Base-by-base conservation (phyloP, 2,888 invertebrate species). In the Hoplodrina blanda region DNA sequence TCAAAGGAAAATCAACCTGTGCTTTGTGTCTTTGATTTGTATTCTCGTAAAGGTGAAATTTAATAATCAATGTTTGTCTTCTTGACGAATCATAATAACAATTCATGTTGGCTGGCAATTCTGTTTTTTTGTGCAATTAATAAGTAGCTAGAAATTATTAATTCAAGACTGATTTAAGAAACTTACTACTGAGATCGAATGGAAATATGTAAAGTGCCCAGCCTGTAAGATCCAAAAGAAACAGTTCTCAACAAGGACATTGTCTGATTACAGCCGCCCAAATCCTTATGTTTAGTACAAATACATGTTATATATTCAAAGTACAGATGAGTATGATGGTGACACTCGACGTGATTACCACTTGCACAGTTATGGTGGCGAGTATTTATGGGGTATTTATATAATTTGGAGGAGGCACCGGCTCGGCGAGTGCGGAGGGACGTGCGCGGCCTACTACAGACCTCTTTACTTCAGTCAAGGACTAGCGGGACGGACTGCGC, bases 361-460 rank as follows among this genome's bases (percentile, higher is more conserved):
- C 84, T 82, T 82, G 84, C 80, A 77, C 80, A 82, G 85, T 82
- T 74, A 83, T 85, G 85, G 82, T 78, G 80, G 56, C 73, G 73
- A 68, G 76, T 84, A 83, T 84, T 85, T 84, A 85, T 85, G 84
- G 76, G 75, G 81, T 82, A 85, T 84, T 85, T 82, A 85, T 81
- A 85, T 85, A 85, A 85, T 85, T 85, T 72, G 81, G 81, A 82
- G 69, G 69, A 76, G 85, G 85, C 80, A 76, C 74, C 78, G 83
- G 70, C 70, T 74, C 79, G 84, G 76, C 76, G 78, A 71, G 75
- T 65, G 80, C 62, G 76, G 73, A 74, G 74, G 62, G 60, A 89
- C 88, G 88, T 89, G 88, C 80, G 73, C 59, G 53, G 89, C 84
- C 76, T 89, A 87, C 88, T 84, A 83, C 85, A 56, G 68, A 55